Evolutionary conservation across 35 echinoderm and acorn worm species (phyloP).

Genomic region (Eucidaris tribuloides): DNA sequence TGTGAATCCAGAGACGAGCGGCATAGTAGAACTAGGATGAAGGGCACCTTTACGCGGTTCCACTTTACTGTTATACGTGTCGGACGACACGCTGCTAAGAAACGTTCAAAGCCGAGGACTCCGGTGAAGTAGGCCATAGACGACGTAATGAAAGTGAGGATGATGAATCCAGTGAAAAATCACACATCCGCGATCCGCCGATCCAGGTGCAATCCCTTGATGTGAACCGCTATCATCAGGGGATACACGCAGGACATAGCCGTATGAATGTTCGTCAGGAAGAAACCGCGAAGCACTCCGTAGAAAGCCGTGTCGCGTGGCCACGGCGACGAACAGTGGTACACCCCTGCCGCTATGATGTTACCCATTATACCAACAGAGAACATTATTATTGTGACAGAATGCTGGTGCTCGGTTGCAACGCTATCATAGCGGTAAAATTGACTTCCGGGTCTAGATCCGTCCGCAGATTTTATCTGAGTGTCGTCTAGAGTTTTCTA

Average conservation of each 20-base stretch:
- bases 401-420: constrained; percentile 74
- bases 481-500: too few species aligned
- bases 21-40: too few species aligned
- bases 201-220: constrained; percentile 76
- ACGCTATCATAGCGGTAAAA: constrained; percentile 47
- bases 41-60: constrained; percentile 90
- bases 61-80: constrained; percentile 66
- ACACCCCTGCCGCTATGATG: constrained; percentile 75
- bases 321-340: constrained; percentile 58
- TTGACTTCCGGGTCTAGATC: not conserved
- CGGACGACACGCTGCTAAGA: constrained; percentile 73
- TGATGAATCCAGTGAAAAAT: constrained; percentile 84
- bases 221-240: constrained; percentile 61
- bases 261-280: constrained; percentile 69
- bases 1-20: constrained; percentile 74
- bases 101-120: constrained; percentile 79
- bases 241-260: constrained; percentile 78
- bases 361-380: constrained; percentile 62
- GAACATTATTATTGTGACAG: constrained; percentile 72
- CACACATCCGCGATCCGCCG: constrained; percentile 52
- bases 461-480: not conserved
- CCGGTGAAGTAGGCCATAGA: constrained; percentile 66
- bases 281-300: constrained; percentile 58
- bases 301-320: constrained; percentile 78
- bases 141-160: constrained; percentile 66